Evolutionary conservation across 2,888 invertebrate genomes (phyloP), one percentile per base, ranked within the genome.

Genomic region (Mythimna lalbum): DNA sequence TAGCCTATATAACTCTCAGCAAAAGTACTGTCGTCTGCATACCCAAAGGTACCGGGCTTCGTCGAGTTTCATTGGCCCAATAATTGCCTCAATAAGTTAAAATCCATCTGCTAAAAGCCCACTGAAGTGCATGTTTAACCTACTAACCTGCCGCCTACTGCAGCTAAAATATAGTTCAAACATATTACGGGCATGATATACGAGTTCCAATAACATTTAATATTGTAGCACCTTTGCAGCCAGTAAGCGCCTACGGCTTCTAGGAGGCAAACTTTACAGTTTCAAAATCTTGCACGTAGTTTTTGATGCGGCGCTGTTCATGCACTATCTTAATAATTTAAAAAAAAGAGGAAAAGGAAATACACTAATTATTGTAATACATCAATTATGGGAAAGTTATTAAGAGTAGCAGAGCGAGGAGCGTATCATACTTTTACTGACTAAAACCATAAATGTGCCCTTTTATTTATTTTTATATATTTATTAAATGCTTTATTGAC

Each of bases 151-250:
- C 39, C 12, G 47, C 36, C 17, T 64, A 10, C 43, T 69, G 63
- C 62, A 69, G 50, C 21, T 52, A 9, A 65, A 80, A 69, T 61
- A 65, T 69, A 66, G 69, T 69, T 27, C 27, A 50, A 62, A 80
- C 21, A 62, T 69, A 76, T 63, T 67, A 61, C 53, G 39, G 52
- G 50, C 61, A 49, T 80, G 76, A 76, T 80, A 60, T 63, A 76
- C 23, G 80, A 63, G 67, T 47, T 63, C n/a, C 75, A 80, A 67
- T 76, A 76, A 60, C 80, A 79, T 76, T 79, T 73, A 79, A 79
- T 60, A 63, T 33, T 49, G 39, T 50, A 60, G 21, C 72, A 56
- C 67, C 55, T 60, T 67, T 27, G 49, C 66, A 31, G 31, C 4
- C 59, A 14, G 50, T 43, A 17, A 59, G 64, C 76, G 81, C 77